Base-by-base conservation (phyloP, 2,113 vertebrate genomes). In the Dasypus novemcinctus region DNA sequence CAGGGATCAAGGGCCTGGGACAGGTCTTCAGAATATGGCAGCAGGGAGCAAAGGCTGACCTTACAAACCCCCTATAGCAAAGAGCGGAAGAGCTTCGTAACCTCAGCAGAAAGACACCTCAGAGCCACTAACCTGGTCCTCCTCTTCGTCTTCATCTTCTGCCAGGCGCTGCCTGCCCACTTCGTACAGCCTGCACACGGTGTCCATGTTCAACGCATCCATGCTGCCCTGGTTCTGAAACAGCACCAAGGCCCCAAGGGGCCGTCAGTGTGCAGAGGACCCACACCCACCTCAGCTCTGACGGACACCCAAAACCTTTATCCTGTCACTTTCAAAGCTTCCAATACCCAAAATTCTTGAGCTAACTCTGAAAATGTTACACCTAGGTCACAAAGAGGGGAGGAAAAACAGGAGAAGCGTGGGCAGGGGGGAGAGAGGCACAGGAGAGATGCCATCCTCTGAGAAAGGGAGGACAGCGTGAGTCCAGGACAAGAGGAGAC, bases 121-220 rank as follows among this genome's bases (percentile, higher is more conserved):
- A 7, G 89, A 85, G 14, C 61, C 96, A 95, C 98, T 98, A 88
- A 99, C 99, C 99, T 99, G 99, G 97, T 99, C 99, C 83, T 99
- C 99, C 96, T 99, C 99, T 82, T 99, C 99, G 93, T 99, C 99
- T 88, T 99, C 99, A 95, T 99, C 99, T 97, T 99, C 99, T 52
- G 99, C 99, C 91, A 99, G 98, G 49, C 99, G 99, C 97, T 99
- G 99, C 66, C 99, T 98, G 41, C 99, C 99, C 76, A 99, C 99
- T 97, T 99, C 99, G 92, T 99, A 99, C 1, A 99, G 99, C 66
- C 99, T 98, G 97, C 99, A 99, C n/a, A 99, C 99, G 0, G 99
- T 99, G 98, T 99, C 99, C 97, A 99, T 99, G 98, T 99, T 99
- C 89, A 99, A 98, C 2, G 99, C 98, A 98, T 99, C 99, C 98